These are phyloP conservation scores for Cacoxenus indagator DNA, from an alignment of 2,888 invertebrate genomes.

Conservation along the genomic window DNA sequence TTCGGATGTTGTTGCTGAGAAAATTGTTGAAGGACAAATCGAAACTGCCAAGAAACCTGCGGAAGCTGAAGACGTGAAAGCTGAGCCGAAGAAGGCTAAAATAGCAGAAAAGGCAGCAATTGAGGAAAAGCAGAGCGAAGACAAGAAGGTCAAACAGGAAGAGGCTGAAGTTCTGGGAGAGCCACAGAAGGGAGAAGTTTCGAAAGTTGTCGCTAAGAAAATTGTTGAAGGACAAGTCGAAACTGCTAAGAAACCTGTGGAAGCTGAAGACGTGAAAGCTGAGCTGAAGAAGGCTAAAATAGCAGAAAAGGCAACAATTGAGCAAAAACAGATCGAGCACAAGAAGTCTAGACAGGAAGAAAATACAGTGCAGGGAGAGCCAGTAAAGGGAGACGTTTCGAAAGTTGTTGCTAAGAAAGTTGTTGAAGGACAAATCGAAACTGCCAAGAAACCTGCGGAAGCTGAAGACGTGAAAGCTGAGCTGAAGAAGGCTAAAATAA, in stretches of 20 bases:
- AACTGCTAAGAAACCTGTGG: slow-evolving; percentile 16
- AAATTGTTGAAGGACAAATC: slow-evolving; percentile 35
- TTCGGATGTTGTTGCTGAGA: slow-evolving; percentile 39
- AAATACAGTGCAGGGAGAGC: slow-evolving; percentile 7
- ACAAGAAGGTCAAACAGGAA: slow-evolving; percentile 29
- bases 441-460: not conserved
- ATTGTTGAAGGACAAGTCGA: slow-evolving; percentile 21
- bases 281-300: slow-evolving; percentile 33
- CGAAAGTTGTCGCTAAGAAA: slow-evolving; percentile 18
- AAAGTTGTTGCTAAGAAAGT: slow-evolving; percentile 17
- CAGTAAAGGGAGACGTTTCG: slow-evolving; percentile 16
- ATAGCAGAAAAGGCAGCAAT: slow-evolving; percentile 17
- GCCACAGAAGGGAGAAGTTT: slow-evolving; percentile 31
- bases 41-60: slow-evolving; percentile 13
- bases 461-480: slow-evolving; percentile 11
- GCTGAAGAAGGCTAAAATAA: slow-evolving; percentile 4
- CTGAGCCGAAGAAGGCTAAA: slow-evolving; percentile 13
- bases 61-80: not conserved
- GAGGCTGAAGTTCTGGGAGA: slow-evolving; percentile 33
- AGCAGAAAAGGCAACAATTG: slow-evolving; percentile 31
- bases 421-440: slow-evolving; percentile 14
- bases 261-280: slow-evolving; percentile 19
- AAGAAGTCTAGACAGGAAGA: slow-evolving; percentile 37
- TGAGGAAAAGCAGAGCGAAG: not conserved
- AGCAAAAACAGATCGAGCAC: slow-evolving; percentile 39